Conservation (phyloP, 1,140 invertebrate genomes). For the Parapsyche elsis region DNA sequence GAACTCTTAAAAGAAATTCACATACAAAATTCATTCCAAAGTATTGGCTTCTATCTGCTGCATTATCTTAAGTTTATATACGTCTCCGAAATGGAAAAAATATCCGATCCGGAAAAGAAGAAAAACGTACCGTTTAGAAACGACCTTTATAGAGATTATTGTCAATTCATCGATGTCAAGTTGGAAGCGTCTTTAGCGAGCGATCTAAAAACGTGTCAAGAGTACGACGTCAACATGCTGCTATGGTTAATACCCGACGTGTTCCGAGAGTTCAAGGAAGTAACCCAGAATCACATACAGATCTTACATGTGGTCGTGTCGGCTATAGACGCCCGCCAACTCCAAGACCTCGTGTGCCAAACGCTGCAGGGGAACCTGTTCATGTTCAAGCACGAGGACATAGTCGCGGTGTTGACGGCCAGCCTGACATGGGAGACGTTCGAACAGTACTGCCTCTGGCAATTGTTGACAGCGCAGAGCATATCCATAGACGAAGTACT, state of each 20-base stretch:
- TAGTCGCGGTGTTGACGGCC: conserved; percentile 78
- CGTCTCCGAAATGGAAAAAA: conserved; percentile 61
- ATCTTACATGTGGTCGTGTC: conserved; percentile 89
- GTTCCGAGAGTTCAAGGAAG: conserved; percentile 89
- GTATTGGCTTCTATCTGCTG: conserved; percentile 86
- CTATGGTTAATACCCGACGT: conserved; percentile 92
- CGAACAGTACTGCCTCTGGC: conserved; percentile 97
- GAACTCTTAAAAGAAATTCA: conserved; percentile 81
- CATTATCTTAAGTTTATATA: conserved; percentile 69
- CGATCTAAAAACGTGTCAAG: conserved; percentile 88
- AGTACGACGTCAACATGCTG: conserved; percentile 87
- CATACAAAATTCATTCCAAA: conserved; percentile 72
- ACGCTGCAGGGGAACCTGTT: conserved; percentile 89
- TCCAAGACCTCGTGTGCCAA: conserved; percentile 90
- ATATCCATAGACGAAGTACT: conserved; percentile 90
- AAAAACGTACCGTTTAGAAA: conserved; percentile 82
- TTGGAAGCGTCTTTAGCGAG: conserved; percentile 78
- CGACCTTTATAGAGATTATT: conserved; percentile 87
- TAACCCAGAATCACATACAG: conserved; percentile 86
- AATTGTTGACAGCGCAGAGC: conserved; percentile 91
- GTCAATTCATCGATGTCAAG: conserved; percentile 83
- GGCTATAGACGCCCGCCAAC: conserved; percentile 86
- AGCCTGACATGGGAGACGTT: conserved; percentile 96
- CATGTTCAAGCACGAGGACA: conserved; percentile 82
- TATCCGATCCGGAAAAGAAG: conserved; percentile 66